Percentiles rank a stretch among this genome's conserved stretches.
Evolutionary conservation across 2,888 invertebrate species (phyloP).

Genomic region (Macrophya alboannulata): DNA sequence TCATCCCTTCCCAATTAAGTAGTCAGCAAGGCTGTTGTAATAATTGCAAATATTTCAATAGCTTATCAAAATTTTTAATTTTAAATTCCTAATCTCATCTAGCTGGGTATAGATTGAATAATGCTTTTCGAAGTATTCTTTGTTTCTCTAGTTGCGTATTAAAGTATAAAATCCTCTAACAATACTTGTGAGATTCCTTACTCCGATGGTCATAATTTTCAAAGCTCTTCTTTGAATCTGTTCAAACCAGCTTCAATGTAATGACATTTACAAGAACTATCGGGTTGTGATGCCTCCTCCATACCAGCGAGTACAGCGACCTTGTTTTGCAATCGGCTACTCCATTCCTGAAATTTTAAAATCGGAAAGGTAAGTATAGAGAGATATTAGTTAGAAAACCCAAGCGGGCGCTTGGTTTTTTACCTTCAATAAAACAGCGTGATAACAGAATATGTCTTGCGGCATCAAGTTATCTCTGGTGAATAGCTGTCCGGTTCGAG

Average conservation of each 20-base stretch:
- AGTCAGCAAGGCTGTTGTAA: neutral
- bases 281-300: constrained; percentile 83
- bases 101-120: neutral
- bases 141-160: neutral
- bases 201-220: constrained; percentile 51
- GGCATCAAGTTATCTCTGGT: constrained; percentile 91
- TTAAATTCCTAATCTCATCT: neutral
- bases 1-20: constrained; percentile 19
- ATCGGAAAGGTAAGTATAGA: neutral
- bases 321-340: constrained; percentile 84
- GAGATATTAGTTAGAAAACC: constrained; percentile 53
- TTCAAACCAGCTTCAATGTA: constrained; percentile 63
- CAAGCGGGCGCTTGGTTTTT: constrained; percentile 56
- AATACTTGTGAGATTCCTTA: neutral
- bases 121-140: neutral
- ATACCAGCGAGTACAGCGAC: constrained; percentile 83
- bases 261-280: constrained; percentile 78
- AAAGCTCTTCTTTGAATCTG: constrained; percentile 79
- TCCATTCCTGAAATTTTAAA: constrained; percentile 86
- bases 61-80: neutral
- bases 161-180: neutral
- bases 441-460: constrained; percentile 93
- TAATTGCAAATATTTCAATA: neutral
- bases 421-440: constrained; percentile 87
- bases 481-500: constrained; percentile 86